A percentile compares a stretch with the other conserved stretches of the same genome.
Evolutionary conservation across 2,888 invertebrate genomes (phyloP).

Genomic region (Micoletzkya japonica): DNA sequence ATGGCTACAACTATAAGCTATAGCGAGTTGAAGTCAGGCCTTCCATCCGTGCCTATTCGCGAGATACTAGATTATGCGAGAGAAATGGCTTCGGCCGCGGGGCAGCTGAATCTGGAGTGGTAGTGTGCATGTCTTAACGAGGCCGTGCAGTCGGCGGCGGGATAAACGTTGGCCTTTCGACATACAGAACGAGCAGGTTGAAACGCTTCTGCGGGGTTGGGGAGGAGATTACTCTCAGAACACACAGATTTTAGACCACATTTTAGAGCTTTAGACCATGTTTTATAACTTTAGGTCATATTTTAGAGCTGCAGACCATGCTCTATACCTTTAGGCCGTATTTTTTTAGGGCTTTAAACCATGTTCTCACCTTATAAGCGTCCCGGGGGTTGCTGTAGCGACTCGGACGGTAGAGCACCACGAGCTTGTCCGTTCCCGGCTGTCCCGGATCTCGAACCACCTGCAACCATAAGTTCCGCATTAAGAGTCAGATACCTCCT

Average conservation of each 20-base stretch:
- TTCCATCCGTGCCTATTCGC: not conserved
- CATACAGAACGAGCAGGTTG: too few relatives aligned
- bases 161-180: too few relatives aligned
- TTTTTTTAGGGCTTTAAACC: not conserved
- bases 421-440: constrained; percentile 24
- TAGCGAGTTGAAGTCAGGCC: too few relatives aligned
- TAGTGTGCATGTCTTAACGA: too few relatives aligned
- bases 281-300: too few relatives aligned
- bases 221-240: not conserved
- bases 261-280: too few relatives aligned
- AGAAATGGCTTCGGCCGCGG: too few relatives aligned
- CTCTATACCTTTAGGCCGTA: too few relatives aligned
- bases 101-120: too few relatives aligned
- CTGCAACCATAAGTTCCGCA: constrained; percentile 1
- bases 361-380: constrained; percentile 16
- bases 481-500: constrained; percentile 12
- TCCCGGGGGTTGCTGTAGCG: constrained; percentile 14
- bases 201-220: not conserved
- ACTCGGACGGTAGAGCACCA: constrained; percentile 13
- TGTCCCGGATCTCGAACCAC: constrained; percentile 24
- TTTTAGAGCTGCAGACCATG: not conserved
- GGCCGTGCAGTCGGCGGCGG: too few relatives aligned
- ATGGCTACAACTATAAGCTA: too few relatives aligned
- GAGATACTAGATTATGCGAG: not conserved
- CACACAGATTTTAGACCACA: not conserved